phyloP scores from a whole-genome alignment of 2,797 vertebrate genomes.

The Aulostomus chinensis region DNA sequence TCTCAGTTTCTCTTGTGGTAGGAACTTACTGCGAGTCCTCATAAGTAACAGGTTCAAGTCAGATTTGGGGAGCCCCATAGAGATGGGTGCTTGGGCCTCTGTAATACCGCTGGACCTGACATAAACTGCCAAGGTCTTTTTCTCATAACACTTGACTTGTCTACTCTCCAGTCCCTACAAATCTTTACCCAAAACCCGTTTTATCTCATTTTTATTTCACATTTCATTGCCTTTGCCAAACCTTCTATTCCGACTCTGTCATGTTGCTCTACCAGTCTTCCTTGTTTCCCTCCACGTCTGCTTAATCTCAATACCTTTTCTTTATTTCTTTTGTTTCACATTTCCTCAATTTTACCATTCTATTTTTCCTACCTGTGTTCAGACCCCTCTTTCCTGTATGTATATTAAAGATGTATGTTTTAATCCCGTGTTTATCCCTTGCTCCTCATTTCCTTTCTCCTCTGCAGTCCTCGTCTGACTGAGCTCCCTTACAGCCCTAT shows the following conservation, averaged over 20 bases:
- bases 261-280: conserved; percentile 21
- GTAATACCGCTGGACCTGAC: conserved; percentile 50
- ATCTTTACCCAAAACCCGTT: conserved; percentile 46
- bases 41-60: conserved; percentile 48
- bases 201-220: conserved; percentile 44
- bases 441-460: conserved; percentile 15
- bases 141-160: conserved; percentile 28
- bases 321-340: too few relatives aligned
- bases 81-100: conserved; percentile 46
- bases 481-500: conserved; percentile 28
- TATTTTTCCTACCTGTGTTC: background rate
- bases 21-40: conserved; percentile 37
- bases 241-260: conserved; percentile 33
- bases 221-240: conserved; percentile 44
- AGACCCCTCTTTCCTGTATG: background rate
- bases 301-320: too few relatives aligned
- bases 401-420: conserved; percentile 6
- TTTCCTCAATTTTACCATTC: background rate
- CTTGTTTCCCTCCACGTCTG: conserved; percentile 5
- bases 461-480: conserved; percentile 20
- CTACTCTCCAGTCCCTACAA: conserved; percentile 27
- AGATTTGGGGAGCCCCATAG: conserved; percentile 44
- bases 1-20: conserved; percentile 33
- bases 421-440: conserved; percentile 21
- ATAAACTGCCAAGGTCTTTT: conserved; percentile 52